Base-by-base conservation (phyloP, 2,797 vertebrate genomes). In the Menidia menidia region DNA sequence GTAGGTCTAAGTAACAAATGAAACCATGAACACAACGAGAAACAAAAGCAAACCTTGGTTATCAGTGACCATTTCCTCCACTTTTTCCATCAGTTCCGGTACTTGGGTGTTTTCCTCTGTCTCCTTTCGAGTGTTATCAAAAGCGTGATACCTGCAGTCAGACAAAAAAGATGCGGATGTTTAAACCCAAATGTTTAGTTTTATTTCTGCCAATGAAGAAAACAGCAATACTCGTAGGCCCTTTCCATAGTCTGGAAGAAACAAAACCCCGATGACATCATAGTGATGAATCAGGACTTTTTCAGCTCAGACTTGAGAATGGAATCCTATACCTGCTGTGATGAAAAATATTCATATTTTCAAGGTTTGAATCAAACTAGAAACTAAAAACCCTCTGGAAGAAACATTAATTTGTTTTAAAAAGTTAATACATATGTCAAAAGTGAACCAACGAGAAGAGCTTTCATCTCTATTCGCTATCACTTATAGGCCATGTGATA, bases 51-150 rank as follows among this genome's bases (percentile, higher is more conserved):
- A 47, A 78, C 92, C 92, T 83, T 94, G 91, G 81, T 95, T 95
- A 80, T 95, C 93, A 11, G 90, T 89, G 84, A 94, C 90, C 87
- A 93, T 77, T 67, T 94, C 94, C 81, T 94, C 93, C 68, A 94
- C 89, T 73, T 94, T 95, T 25, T 92, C 88, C 88, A 94, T 90
- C 78, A 95, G 88, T 61, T 94, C 94, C 0, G 89, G 88, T 8
- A 95, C 93, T 74, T 94, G 94, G 4, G 86, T 86, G 82, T 89
- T 91, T 45, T 92, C 92, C 43, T 90, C 91, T 0, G 82, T 83
- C 4, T 91, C 89, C 80, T 90, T 92, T 9, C 64, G 75, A 3
- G 75, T 91, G 87, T 94, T 94, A 54, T 94, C 92, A 50, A 94
- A 91, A 57, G 91, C 86, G 4, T 95, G 92, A 65, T 95, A 94